Base-by-base conservation (phyloP, 2,797 vertebrate genomes). In the Sparidentex hasta region DNA sequence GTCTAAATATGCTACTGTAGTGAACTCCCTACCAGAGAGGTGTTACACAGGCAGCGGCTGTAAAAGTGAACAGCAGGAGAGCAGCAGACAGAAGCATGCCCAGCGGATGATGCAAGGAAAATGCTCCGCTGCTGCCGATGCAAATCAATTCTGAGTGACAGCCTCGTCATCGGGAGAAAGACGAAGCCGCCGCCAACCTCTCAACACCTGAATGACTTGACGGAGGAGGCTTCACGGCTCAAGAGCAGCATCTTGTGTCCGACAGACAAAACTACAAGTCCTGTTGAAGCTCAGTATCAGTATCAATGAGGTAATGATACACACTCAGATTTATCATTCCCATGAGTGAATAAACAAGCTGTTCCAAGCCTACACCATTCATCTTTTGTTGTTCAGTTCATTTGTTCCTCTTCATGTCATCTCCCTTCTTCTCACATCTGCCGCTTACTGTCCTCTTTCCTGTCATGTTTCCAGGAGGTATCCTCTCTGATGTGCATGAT, bases 1-100 rank as follows among this genome's bases (percentile, higher is more conserved):
- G 88, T 92, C 87, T 78, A 91, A 93, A 92, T 90, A 93, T n/a
- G 91, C 89, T 92, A 74, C 92, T 74, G 85, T 88, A 78, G 84
- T 81, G 74, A 87, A 84, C 87, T 88, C 83, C 74, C 84, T 41
- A 74, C 69, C 66, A 33, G 52, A 1, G 57, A 81, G 80, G 86
- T 75, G 85, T 80, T 80, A 59, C n/a, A 68, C 67, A 86, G 81
- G 65, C 76, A 66, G 74, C 65, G 44, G 74, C 80, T 73, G 83
- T 77, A 78, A 86, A 86, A 63, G 38, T 54, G 59, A 83, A 65
- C 59, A 48, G 70, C 20, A 69, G 68, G 65, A 80, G 11, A 64
- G 56, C 38, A 48, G 23, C 38, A 38, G 17, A 14, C 23, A 61
- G 29, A n/a, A 54, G 57, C 48, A 65, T 14, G 18, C 25, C 48